Base-by-base conservation (phyloP, 1,140 invertebrate species). In the Drosophila prosaltans region DNA sequence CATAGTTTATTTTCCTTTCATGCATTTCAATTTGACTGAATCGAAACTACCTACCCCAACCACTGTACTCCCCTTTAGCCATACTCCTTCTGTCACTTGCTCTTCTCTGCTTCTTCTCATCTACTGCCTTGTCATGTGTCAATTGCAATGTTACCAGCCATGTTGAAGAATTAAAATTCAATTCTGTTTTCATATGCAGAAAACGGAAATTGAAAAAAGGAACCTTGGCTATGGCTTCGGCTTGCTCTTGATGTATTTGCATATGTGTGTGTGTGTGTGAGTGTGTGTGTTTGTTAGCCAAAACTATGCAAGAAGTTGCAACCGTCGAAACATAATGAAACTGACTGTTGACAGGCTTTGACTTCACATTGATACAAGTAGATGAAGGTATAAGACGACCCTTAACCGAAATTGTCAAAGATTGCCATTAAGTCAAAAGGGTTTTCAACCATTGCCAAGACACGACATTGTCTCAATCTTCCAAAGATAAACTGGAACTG, bases 1-100 rank as follows among this genome's bases (percentile, higher is more conserved):
- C 71, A 72, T 82, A 79, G 76, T 82, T 88, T 88, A 86, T 86
- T 88, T 86, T 86, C 63, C 72, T 68, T 88, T 77, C 82, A 69
- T 88, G 80, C 83, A 89, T 86, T 86, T 80, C 83, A 86, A 89
- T 86, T 86, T 72, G 67, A 67, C 73, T 66, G 39, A 64, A 57
- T 48, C 6, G 32, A 36, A 36, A 36, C 32, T 6, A 36, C 32
- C 3, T 1, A 36, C 32, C 32, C 43, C n/a, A 48, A 48, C 45
- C 9, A 24, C 45, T 6, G 30, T 4, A 43, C 3, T 11, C n/a
- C 54, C 28, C 41, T 32, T 8, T 5, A 1, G 2, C 16, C 8
- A 9, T 10, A 6, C 32, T 26, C 45, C 24, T 51, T 51, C 8
- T 51, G 45, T 51, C 45, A 51, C 45, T 51, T 26, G 3, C 21